These are phyloP conservation scores for Oreochromis aureus DNA, from an alignment of 2,113 vertebrate genomes.

Conservation along the genomic window DNA sequence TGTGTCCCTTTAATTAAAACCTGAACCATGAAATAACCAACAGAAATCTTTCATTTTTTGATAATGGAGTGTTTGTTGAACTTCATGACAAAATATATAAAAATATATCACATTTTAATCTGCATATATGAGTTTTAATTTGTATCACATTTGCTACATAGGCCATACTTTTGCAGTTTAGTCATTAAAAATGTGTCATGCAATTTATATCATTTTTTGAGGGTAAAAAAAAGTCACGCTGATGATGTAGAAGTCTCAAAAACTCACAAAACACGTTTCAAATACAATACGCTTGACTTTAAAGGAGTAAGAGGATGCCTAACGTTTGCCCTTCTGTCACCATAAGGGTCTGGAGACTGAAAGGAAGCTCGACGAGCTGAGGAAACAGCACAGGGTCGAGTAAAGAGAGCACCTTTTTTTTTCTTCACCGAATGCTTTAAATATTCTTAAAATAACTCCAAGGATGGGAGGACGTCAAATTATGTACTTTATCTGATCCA, in stretches of 20 bases:
- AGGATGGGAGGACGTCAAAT: background rate
- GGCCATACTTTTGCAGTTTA: background rate
- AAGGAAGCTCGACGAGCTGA: constrained; percentile 69
- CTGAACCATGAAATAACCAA: too few relatives aligned
- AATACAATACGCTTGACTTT: background rate
- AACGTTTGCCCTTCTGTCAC: background rate
- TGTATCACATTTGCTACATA: background rate
- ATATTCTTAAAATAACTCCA: background rate
- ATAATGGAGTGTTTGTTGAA: background rate
- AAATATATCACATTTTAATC: background rate
- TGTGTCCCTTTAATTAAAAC: too few relatives aligned
- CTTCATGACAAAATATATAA: background rate
- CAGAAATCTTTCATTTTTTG: accelerated
- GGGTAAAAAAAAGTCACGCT: background rate
- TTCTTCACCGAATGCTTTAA: background rate
- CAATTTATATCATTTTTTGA: background rate
- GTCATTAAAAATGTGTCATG: background rate
- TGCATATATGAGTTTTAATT: background rate
- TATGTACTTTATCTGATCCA: background rate
- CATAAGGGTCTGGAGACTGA: constrained; percentile 67
- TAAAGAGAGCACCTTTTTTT: constrained; percentile 4
- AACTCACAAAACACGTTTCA: background rate
- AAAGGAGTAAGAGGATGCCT: background rate
- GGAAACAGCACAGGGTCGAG: constrained; percentile 73
- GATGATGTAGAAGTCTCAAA: background rate